Evolutionary conservation across 2,888 invertebrate genomes (phyloP).

Genomic region (Stramonita haemastoma): DNA sequence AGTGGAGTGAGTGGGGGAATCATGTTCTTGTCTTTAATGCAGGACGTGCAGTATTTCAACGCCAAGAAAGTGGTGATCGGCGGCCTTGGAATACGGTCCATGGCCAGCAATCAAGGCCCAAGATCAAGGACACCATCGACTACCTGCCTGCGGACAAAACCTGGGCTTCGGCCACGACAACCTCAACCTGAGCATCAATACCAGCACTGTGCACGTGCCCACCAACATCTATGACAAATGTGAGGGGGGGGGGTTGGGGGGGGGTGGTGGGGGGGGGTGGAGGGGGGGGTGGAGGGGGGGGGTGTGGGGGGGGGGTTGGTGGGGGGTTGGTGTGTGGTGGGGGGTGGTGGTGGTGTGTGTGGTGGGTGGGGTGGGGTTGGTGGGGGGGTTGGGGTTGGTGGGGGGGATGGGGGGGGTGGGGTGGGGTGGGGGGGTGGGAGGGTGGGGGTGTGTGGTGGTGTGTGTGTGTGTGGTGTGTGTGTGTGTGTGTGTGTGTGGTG

Average conservation of each 20-base stretch:
- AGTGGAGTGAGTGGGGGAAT: too few relatives aligned
- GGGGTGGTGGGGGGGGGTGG: neutral
- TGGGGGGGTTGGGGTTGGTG: too few relatives aligned
- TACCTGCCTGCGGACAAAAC: slow-evolving; percentile 76
- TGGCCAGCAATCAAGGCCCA: neutral
- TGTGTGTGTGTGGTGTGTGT: too few relatives aligned
- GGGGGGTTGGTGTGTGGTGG: too few relatives aligned
- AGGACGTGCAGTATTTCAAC: slow-evolving; percentile 83
- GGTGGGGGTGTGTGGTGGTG: too few relatives aligned
- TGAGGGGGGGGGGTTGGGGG: slow-evolving; percentile 53
- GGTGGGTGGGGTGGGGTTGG: too few relatives aligned
- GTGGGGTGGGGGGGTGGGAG: too few relatives aligned
- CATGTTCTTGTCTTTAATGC: slow-evolving; percentile 44
- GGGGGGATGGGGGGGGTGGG: too few relatives aligned
- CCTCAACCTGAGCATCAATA: slow-evolving; percentile 83
- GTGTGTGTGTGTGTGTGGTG: too few relatives aligned
- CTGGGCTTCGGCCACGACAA: slow-evolving; percentile 86
- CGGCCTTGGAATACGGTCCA: neutral
- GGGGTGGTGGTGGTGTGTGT: too few relatives aligned
- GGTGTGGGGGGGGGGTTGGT: too few relatives aligned
- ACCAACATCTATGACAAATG: slow-evolving; percentile 93
- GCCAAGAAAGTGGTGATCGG: slow-evolving; percentile 85
- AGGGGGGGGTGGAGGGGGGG: neutral
- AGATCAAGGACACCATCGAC: slow-evolving; percentile 48
- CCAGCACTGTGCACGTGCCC: slow-evolving; percentile 91